These are phyloP conservation scores for Liasis olivaceus DNA, from an alignment of 2,797 vertebrate species.

Conservation along the genomic window DNA sequence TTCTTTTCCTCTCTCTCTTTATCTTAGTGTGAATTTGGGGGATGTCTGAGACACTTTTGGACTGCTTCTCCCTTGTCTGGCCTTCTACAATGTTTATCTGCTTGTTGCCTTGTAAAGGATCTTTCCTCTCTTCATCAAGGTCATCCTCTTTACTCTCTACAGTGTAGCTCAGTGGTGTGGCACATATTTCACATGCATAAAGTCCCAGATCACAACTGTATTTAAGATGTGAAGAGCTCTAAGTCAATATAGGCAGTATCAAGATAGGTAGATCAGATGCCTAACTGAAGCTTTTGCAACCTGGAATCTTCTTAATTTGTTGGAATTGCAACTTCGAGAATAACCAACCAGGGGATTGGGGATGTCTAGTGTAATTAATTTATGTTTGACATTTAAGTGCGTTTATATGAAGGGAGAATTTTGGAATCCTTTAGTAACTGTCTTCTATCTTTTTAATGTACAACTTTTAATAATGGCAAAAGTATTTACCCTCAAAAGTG, in stretches of 20 bases:
- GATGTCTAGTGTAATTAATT: background rate
- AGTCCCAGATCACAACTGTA: background rate
- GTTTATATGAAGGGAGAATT: background rate
- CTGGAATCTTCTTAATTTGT: background rate
- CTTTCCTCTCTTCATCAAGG: background rate
- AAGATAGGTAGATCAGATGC: background rate
- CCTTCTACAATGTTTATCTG: background rate
- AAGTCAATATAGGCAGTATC: background rate
- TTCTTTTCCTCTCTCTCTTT: too few species aligned
- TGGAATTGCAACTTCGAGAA: background rate
- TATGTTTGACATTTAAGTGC: background rate
- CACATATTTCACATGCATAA: background rate
- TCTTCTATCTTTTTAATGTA: slow-evolving; percentile 47
- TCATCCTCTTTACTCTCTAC: background rate
- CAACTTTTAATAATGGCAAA: slow-evolving; percentile 46
- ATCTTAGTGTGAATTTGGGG: too few species aligned
- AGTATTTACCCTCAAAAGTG: slow-evolving; percentile 18
- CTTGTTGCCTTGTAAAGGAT: background rate
- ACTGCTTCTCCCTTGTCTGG: background rate
- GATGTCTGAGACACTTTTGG: background rate
- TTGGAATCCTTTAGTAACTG: background rate
- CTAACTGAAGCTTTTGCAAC: background rate
- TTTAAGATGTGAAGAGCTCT: background rate
- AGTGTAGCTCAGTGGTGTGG: background rate
- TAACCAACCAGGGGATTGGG: background rate